Conservation (phyloP, 2,888 invertebrate species). For the Eristalis tenax region DNA sequence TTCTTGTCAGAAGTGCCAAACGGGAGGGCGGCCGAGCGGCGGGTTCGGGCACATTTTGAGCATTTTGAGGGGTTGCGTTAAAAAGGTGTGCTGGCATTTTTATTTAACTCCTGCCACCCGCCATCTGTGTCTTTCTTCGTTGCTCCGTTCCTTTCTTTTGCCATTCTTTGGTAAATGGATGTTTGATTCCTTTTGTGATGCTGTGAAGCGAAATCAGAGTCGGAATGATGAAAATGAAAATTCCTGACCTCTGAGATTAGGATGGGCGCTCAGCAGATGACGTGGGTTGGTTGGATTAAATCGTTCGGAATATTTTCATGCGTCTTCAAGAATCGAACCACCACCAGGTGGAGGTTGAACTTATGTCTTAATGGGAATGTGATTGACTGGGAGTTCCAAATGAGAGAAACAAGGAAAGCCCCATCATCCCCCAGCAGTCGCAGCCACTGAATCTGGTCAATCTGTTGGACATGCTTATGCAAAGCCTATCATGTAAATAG, state of each 20-base stretch:
- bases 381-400: background rate
- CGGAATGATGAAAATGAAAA: conserved; percentile 42
- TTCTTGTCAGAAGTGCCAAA: background rate
- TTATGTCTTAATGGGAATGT: background rate
- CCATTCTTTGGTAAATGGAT: conserved; percentile 16
- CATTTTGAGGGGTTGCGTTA: conserved; percentile 2
- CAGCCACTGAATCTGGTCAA: background rate
- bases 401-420: too few species aligned
- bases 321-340: background rate
- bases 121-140: conserved; percentile 37
- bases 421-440: background rate
- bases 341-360: background rate
- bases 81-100: conserved; percentile 61
- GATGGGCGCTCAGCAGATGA: background rate
- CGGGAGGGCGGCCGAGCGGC: background rate
- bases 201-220: conserved; percentile 43
- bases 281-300: background rate
- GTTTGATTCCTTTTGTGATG: conserved; percentile 42
- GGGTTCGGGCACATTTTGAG: background rate
- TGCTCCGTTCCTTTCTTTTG: background rate
- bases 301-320: background rate
- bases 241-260: conserved; percentile 37
- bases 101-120: conserved; percentile 23
- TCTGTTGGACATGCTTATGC: background rate
- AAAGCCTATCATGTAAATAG: background rate